Conservation (phyloP, 2,888 invertebrate species). For the Amblyjoppa fuscipennis region DNA sequence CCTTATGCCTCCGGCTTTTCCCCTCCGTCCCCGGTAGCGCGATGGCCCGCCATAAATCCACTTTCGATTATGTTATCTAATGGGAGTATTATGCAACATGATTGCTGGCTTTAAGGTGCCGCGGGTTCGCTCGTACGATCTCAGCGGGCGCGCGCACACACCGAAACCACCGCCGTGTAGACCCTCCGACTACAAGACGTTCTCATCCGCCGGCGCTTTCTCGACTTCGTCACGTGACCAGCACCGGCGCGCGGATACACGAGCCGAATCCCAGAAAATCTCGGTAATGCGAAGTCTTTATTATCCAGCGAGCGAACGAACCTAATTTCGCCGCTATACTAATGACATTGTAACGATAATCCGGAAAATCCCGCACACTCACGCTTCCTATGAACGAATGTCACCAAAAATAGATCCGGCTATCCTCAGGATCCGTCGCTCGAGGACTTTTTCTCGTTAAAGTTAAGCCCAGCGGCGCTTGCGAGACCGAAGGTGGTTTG, state of each 20-base stretch:
- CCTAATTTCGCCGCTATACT: slow-evolving; percentile 68
- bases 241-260: neutral
- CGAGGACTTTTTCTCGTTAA: slow-evolving; percentile 47
- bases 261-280: slow-evolving; percentile 56
- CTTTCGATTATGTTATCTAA: slow-evolving; percentile 84
- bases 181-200: slow-evolving; percentile 10
- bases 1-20: slow-evolving; percentile 63
- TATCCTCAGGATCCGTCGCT: neutral
- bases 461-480: slow-evolving; percentile 22
- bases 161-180: slow-evolving; percentile 46
- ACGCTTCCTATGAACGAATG: slow-evolving; percentile 18
- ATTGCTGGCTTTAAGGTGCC: slow-evolving; percentile 82
- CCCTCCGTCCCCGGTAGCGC: slow-evolving; percentile 47
- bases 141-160: slow-evolving; percentile 72
- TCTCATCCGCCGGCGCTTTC: slow-evolving; percentile 38
- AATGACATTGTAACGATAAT: slow-evolving; percentile 73
- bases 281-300: slow-evolving; percentile 57
- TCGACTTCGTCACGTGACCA: slow-evolving; percentile 51
- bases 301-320: slow-evolving; percentile 48
- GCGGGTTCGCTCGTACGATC: slow-evolving; percentile 64
- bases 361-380: slow-evolving; percentile 35
- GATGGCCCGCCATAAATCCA: slow-evolving; percentile 81
- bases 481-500: neutral
- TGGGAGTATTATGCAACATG: slow-evolving; percentile 83
- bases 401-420: slow-evolving; percentile 47